These are phyloP conservation scores for Cancer borealis DNA, from an alignment of 2,888 invertebrate genomes.

Conservation along the genomic window DNA sequence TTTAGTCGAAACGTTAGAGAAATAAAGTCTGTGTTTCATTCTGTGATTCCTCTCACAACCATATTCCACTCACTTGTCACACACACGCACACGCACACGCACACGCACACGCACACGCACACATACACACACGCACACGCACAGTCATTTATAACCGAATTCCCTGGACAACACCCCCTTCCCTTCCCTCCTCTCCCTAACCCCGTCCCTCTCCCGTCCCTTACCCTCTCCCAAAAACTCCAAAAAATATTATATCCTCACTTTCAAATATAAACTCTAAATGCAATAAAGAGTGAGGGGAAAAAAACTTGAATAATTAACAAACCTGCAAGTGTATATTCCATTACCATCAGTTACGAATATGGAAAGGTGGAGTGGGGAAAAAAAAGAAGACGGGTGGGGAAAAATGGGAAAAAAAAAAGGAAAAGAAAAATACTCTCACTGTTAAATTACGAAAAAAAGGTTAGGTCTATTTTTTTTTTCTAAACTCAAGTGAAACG, in stretches of 20 bases:
- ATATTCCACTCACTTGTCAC: too few relatives aligned
- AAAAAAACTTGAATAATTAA: not conserved
- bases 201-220: not conserved
- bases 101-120: too few relatives aligned
- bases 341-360: not conserved
- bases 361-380: not conserved
- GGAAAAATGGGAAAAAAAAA: not conserved
- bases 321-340: not conserved
- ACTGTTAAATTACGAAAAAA: not conserved
- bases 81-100: too few relatives aligned
- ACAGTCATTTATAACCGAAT: not conserved
- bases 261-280: constrained; percentile 11
- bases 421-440: not conserved
- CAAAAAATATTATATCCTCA: not conserved
- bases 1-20: too few relatives aligned
- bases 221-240: not conserved
- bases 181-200: not conserved
- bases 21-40: too few relatives aligned
- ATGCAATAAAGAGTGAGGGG: not conserved
- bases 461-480: not conserved
- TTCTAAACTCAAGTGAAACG: not conserved
- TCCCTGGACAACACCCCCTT: not conserved
- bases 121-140: not conserved
- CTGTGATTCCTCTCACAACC: too few relatives aligned
- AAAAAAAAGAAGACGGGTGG: too few relatives aligned